These are phyloP conservation scores for Oophaga pumilio DNA, from an alignment of 2,113 vertebrate species.

Conservation along the genomic window DNA sequence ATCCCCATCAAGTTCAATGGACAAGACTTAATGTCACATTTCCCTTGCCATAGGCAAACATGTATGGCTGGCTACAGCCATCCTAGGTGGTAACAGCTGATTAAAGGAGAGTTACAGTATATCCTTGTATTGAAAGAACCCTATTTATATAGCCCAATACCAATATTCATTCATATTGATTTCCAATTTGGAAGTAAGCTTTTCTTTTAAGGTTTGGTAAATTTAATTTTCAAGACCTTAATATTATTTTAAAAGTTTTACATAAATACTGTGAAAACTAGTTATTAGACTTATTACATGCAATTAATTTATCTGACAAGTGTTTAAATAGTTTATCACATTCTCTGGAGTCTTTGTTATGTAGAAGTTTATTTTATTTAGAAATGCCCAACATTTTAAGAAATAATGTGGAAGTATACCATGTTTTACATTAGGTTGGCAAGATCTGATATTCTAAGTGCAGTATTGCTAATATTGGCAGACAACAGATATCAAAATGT, in stretches of 20 bases:
- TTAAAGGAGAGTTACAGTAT: not conserved
- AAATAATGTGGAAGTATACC: not conserved
- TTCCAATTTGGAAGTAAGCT: not conserved
- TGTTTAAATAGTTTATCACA: not conserved
- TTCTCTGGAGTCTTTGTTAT: not conserved
- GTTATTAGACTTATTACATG: not conserved
- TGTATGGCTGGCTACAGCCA: not conserved
- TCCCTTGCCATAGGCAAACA: not conserved
- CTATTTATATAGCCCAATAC: not conserved
- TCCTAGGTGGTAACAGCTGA: not conserved
- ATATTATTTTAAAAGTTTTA: slow-evolving; percentile 8
- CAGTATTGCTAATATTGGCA: slow-evolving; percentile 36
- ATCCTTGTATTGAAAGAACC: not conserved
- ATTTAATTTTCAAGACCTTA: not conserved
- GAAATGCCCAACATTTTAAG: not conserved
- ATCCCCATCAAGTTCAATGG: not conserved
- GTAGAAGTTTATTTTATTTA: not conserved
- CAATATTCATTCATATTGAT: not conserved
- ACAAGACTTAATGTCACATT: not conserved
- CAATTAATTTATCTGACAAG: slow-evolving; percentile 2
- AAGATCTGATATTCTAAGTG: not conserved
- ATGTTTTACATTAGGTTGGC: not conserved
- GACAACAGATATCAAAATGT: slow-evolving; percentile 11
- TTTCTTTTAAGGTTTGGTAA: not conserved
- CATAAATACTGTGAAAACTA: not conserved